Evolutionary conservation across 1,140 invertebrate genomes (phyloP), one percentile per base, ranked within the genome.

Genomic region (Phthorimaea operculella): DNA sequence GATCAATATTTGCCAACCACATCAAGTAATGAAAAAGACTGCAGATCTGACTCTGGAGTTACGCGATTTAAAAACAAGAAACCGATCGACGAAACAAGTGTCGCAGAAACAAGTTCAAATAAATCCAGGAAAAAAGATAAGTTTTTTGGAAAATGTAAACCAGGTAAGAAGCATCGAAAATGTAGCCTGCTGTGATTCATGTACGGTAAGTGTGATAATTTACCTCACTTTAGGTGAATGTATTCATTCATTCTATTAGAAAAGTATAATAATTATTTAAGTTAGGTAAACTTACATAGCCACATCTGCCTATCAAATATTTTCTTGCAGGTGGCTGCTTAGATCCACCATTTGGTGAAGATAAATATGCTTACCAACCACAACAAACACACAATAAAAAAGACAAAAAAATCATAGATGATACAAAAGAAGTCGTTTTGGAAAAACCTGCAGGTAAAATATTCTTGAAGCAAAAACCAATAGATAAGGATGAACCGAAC

Each of bases 341-440:
- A 45, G 80, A 83, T 68, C 80, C 80, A 52, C 75, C 78, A 6
- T 81, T 75, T 61, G 61, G 55, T 58, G 80, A 83, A 70, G 80
- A 83, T 9, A 79, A 60, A 62, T 80, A 80, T 63, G 36, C 64
- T 9, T 83, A 83, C 54, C 51, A 60, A 52, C 63, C 55, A 7
- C 59, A 14, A 39, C 33, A 21, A 33, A 55, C 5, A 39, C 21
- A 28, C 21, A 2, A 28, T 28, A 45, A 59, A 48, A 15, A 55
- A 62, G 36, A 57, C 33, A 42, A 11, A 34, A 50, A 51, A 14
- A 48, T 4, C 34, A 57, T 57, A 39, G 34, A 52, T 44, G 57
- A 17, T 54, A 52, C 50, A 14, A 57, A 60, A 53, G 58, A 52
- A 50, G 10, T 42, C 3, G 39, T 4, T 42, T n/a, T 42, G 11